phyloP scores from a whole-genome alignment of 53 echinoderm and acorn worm species.

The Actinopyga echinites region DNA sequence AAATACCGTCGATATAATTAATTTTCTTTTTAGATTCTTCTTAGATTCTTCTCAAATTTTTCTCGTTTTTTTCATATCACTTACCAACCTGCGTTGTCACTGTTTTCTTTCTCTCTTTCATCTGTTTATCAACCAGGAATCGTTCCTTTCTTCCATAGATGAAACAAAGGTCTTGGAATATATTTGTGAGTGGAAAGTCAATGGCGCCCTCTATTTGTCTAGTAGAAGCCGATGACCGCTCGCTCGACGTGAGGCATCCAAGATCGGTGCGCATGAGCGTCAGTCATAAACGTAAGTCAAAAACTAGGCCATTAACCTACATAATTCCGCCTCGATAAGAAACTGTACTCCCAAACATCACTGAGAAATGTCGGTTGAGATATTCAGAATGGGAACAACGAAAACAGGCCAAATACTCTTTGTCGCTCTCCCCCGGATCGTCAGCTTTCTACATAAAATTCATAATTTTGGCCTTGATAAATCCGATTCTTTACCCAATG shows the following conservation, averaged over 20 bases:
- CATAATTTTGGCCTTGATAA: slow-evolving; percentile 43
- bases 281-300: slow-evolving; percentile 9
- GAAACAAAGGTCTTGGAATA: too few relatives aligned
- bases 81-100: too few relatives aligned
- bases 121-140: too few relatives aligned
- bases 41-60: too few relatives aligned
- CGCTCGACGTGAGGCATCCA: slow-evolving; percentile 9
- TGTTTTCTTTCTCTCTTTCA: too few relatives aligned
- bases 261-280: slow-evolving; percentile 21
- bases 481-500: slow-evolving; percentile 28
- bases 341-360: slow-evolving; percentile 17
- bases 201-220: slow-evolving; percentile 1
- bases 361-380: not conserved
- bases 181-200: not conserved
- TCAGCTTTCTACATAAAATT: slow-evolving; percentile 27
- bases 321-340: slow-evolving; percentile 30
- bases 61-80: too few relatives aligned
- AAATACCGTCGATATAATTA: too few relatives aligned
- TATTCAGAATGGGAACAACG: slow-evolving; percentile 22
- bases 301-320: slow-evolving; percentile 43
- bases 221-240: slow-evolving; percentile 30
- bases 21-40: too few relatives aligned
- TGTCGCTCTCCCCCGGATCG: slow-evolving; percentile 9
- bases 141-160: too few relatives aligned
- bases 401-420: slow-evolving; percentile 32